Evolutionary conservation across 2,888 invertebrate genomes (phyloP), one percentile per base, ranked within the genome.

Genomic region (Cyclophora albipunctata): DNA sequence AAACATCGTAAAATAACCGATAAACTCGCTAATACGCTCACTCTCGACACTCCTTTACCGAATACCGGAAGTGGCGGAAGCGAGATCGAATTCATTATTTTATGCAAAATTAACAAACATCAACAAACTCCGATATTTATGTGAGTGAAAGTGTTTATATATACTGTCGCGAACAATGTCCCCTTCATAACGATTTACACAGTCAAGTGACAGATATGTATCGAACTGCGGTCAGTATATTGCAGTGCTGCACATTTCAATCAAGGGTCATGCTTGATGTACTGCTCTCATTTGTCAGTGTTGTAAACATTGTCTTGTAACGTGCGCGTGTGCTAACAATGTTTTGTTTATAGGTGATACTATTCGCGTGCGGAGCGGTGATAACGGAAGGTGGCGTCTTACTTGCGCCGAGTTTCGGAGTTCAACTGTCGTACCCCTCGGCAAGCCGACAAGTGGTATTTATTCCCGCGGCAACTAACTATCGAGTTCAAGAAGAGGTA

Each of bases 101-200:
- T 77, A 81, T 76, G 71, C 70, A 63, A 75, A 79, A 73, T 71
- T 62, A 63, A 64, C 64, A 67, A 71, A 67, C 60, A 69, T 69
- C 54, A 62, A 57, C 55, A 58, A 37, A 37, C 4, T 37, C 33
- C 34, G 40, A 63, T 66, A 60, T 64, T 63, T 55, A 55, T 64
- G 53, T 68, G 56, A 64, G 75, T 67, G 78, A 80, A 79, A 81
- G 78, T 67, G 64, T 75, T 75, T 76, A 81, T 77, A 81, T 73
- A 78, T 71, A 73, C 67, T 67, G 70, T 64, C 67, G 60, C 54
- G 57, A 5, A 56, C 54, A 52, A 60, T 45, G 54, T 46, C 47
- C 52, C 47, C 60, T 58, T 67, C 76, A 79, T 72, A 74, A 67
- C 49, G 52, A 65, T 59, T 55, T 58, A 60, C 62, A 52, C 59